A percentile compares a stretch with the other conserved stretches of the same genome.
These are phyloP conservation scores for Heteromyza rotundicornis DNA, from an alignment of 2,888 invertebrate genomes.

Conservation along the genomic window DNA sequence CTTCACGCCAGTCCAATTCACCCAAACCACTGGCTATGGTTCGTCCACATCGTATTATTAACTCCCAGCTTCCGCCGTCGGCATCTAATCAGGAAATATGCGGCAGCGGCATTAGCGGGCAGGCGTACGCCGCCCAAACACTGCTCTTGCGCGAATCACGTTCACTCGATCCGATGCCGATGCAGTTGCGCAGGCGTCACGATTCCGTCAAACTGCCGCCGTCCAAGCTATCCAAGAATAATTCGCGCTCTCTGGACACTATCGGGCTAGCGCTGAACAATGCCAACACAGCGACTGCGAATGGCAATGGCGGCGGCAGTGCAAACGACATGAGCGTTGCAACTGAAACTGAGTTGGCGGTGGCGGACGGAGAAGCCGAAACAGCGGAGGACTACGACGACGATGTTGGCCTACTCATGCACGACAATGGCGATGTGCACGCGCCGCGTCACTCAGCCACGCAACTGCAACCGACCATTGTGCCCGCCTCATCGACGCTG, in stretches of 20 bases:
- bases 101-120: conserved; percentile 24
- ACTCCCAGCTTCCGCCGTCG: conserved; percentile 48
- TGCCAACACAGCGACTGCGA: conserved; percentile 49
- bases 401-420: conserved; percentile 50
- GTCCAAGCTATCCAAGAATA: conserved; percentile 57
- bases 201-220: conserved; percentile 50
- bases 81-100: conserved; percentile 45
- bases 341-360: conserved; percentile 20
- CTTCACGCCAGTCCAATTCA: conserved; percentile 30
- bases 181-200: conserved; percentile 48
- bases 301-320: conserved; percentile 33
- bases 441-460: conserved; percentile 36
- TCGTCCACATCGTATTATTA: conserved; percentile 65
- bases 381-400: conserved; percentile 50
- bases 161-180: conserved; percentile 71
- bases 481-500: conserved; percentile 37
- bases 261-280: conserved; percentile 48
- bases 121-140: conserved; percentile 33
- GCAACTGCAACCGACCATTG: conserved; percentile 41
- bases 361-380: conserved; percentile 27
- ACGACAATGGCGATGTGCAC: conserved; percentile 51
- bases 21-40: conserved; percentile 61
- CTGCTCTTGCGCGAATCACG: conserved; percentile 67
- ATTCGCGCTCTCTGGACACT: conserved; percentile 59
- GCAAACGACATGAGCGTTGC: conserved; percentile 13